Evolutionary conservation across 1,140 invertebrate genomes (phyloP).

Genomic region (Dufourea novaeangliae): DNA sequence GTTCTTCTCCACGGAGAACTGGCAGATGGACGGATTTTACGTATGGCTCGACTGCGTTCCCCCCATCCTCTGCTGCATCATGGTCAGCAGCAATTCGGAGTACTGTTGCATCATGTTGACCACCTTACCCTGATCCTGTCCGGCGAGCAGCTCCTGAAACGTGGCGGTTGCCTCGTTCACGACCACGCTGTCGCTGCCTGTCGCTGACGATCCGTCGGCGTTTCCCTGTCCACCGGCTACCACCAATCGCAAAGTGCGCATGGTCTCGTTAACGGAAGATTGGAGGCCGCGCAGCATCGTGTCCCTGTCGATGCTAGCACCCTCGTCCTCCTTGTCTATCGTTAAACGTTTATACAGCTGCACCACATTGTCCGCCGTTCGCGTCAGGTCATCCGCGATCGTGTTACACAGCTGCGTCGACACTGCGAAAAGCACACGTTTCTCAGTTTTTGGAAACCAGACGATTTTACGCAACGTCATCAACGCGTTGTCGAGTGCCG

Average conservation of each 20-base stretch:
- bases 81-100: constrained; percentile 83
- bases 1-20: constrained; percentile 17
- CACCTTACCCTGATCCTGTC: constrained; percentile 81
- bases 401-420: constrained; percentile 85
- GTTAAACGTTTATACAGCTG: constrained; percentile 85
- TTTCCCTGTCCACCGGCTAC: constrained; percentile 65
- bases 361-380: constrained; percentile 85
- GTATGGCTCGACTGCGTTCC: constrained; percentile 75
- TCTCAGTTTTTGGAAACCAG: too few relatives aligned
- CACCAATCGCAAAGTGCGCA: constrained; percentile 76
- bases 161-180: constrained; percentile 74
- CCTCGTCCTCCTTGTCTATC: constrained; percentile 73
- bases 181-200: constrained; percentile 61
- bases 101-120: constrained; percentile 86
- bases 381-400: constrained; percentile 84
- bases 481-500: not conserved
- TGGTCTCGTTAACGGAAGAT: constrained; percentile 78
- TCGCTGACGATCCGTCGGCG: constrained; percentile 49
- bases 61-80: constrained; percentile 85
- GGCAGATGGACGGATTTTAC: constrained; percentile 69
- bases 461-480: too few relatives aligned
- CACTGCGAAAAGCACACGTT: constrained; percentile 79
- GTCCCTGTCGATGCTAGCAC: constrained; percentile 72
- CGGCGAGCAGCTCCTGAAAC: constrained; percentile 74
- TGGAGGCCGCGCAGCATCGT: constrained; percentile 78